Percentiles rank a stretch among this genome's conserved stretches.
Conservation (phyloP, 2,888 invertebrate genomes). For the Diarsia rubi region DNA sequence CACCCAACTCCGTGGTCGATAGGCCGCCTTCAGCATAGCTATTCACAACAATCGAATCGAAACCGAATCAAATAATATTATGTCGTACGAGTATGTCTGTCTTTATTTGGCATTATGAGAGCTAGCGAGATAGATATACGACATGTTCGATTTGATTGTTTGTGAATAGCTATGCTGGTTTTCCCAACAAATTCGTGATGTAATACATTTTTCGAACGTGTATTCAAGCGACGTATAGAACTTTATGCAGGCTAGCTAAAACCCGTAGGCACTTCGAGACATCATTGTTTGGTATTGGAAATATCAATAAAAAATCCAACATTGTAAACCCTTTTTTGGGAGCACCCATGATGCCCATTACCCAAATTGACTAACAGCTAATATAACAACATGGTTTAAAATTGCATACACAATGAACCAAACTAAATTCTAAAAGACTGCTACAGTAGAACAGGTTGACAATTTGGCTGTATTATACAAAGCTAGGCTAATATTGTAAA, state of each 20-base stretch:
- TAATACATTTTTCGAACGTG: background rate
- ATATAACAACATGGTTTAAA: background rate
- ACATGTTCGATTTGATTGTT: too few species aligned
- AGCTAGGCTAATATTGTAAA: background rate
- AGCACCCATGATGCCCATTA: slow-evolving; percentile 4
- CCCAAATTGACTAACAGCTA: background rate
- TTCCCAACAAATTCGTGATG: background rate
- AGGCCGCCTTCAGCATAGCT: background rate
- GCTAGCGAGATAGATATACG: too few species aligned
- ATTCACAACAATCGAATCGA: too few species aligned
- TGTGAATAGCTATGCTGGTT: too few species aligned
- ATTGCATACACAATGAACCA: background rate
- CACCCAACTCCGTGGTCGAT: background rate
- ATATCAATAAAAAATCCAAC: background rate
- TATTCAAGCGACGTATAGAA: background rate
- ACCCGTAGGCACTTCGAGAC: background rate
- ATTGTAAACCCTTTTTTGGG: background rate
- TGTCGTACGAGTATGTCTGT: too few species aligned
- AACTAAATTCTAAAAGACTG: background rate
- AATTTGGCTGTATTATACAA: slow-evolving; percentile 17
- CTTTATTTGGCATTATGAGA: too few species aligned
- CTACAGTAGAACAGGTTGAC: background rate
- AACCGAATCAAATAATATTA: too few species aligned
- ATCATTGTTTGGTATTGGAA: background rate
- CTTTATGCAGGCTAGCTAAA: background rate